These are phyloP conservation scores for Coelopa pilipes DNA, from an alignment of 2,888 invertebrate genomes.

Conservation along the genomic window DNA sequence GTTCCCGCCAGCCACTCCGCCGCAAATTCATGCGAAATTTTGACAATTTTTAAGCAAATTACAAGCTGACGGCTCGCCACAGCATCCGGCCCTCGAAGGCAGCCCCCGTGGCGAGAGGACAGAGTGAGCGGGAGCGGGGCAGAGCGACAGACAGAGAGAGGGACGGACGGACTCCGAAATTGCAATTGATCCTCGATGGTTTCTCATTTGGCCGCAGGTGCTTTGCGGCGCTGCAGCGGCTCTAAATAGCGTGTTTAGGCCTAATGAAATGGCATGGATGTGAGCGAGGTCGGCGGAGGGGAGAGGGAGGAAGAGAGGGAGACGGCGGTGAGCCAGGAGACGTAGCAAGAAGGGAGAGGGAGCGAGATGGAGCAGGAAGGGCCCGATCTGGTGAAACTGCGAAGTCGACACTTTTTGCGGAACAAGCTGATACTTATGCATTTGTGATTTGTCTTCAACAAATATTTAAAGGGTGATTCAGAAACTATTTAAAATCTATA, in stretches of 20 bases:
- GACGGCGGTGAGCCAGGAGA: too few relatives aligned
- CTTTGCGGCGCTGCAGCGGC: constrained; percentile 9
- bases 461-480: too few relatives aligned
- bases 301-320: too few relatives aligned
- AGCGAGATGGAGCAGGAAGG: too few relatives aligned
- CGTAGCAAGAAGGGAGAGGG: too few relatives aligned
- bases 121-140: too few relatives aligned
- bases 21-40: constrained; percentile 31
- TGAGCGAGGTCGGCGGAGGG: constrained; percentile 1
- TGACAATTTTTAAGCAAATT: constrained; percentile 35
- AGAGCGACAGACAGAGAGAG: not conserved
- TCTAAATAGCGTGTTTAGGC: constrained; percentile 28
- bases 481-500: too few relatives aligned
- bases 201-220: constrained; percentile 4
- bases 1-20: not conserved
- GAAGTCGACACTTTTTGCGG: too few relatives aligned
- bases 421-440: too few relatives aligned
- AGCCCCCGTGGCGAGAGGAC: not conserved
- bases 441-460: too few relatives aligned
- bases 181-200: constrained; percentile 19
- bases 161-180: constrained; percentile 11
- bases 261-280: constrained; percentile 15
- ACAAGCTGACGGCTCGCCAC: constrained; percentile 14
- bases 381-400: too few relatives aligned
- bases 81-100: not conserved